Percentiles rank a stretch among this genome's conserved stretches.
phyloP scores from a whole-genome alignment of 2,113 vertebrate genomes.

The Coptodon bakossiorum region DNA sequence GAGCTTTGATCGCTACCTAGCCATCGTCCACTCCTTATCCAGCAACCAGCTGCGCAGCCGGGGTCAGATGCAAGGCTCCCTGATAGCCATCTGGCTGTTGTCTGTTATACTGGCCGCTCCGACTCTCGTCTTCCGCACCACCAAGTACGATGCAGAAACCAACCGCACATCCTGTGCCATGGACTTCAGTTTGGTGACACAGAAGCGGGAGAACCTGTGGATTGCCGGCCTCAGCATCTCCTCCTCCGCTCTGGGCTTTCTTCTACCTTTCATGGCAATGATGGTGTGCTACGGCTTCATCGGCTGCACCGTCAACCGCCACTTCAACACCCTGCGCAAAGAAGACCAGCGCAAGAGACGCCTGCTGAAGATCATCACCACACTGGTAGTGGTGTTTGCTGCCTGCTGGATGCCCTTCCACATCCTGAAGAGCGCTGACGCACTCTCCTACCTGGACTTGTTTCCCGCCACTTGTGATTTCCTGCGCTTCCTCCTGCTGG shows the following conservation, averaged over 20 bases:
- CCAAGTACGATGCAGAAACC: constrained; percentile 25
- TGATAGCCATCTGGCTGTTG: constrained; percentile 72
- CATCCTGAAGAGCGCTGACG: constrained; percentile 76
- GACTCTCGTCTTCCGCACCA: constrained; percentile 75
- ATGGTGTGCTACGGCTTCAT: constrained; percentile 81
- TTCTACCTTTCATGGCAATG: constrained; percentile 79
- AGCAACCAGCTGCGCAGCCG: constrained; percentile 72
- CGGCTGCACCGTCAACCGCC: constrained; percentile 76
- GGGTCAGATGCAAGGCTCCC: constrained; percentile 54
- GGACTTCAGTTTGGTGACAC: constrained; percentile 69
- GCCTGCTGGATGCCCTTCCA: constrained; percentile 84
- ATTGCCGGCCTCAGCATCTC: constrained; percentile 78
- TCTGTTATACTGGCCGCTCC: constrained; percentile 74
- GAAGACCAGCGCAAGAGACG: constrained; percentile 74
- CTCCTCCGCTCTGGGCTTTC: constrained; percentile 76
- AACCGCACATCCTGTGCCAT: constrained; percentile 75
- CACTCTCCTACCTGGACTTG: constrained; percentile 73
- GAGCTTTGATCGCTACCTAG: constrained; percentile 83
- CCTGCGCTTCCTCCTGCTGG: constrained; percentile 71
- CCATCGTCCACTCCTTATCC: constrained; percentile 78
- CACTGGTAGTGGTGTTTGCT: constrained; percentile 78
- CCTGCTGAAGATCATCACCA: constrained; percentile 80
- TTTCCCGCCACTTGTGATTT: constrained; percentile 67
- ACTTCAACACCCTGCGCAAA: constrained; percentile 78
- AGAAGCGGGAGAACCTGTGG: constrained; percentile 64